phyloP scores from a whole-genome alignment of 1,140 invertebrate genomes.

The Phthorimaea operculella region DNA sequence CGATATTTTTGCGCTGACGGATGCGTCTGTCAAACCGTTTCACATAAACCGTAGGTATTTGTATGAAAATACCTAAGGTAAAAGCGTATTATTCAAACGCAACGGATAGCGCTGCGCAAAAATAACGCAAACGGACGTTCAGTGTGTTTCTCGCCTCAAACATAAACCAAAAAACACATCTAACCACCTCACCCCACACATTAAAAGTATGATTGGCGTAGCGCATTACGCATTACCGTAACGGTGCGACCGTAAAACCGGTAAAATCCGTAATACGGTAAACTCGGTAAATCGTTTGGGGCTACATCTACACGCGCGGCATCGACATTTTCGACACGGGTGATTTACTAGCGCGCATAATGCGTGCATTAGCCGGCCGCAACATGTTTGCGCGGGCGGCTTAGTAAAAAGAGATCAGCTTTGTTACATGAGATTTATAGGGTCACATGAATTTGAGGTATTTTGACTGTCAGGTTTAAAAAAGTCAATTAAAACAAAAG shows the following conservation, averaged over 20 bases:
- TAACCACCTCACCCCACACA: background rate
- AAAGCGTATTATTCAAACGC: too few species aligned
- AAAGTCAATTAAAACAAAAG: too few species aligned
- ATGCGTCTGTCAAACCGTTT: too few species aligned
- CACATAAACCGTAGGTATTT: too few species aligned
- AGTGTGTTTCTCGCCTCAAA: too few species aligned
- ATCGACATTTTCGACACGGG: conserved; percentile 32
- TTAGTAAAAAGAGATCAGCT: conserved; percentile 50
- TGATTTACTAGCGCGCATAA: conserved; percentile 54
- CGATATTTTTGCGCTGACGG: too few species aligned
- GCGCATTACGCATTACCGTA: background rate
- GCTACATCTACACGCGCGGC: conserved; percentile 27
- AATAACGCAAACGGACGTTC: too few species aligned
- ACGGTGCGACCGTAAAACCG: background rate
- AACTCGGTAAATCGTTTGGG: conserved; percentile 18
- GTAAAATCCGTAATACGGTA: conserved; percentile 18
- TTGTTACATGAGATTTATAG: conserved; percentile 28
- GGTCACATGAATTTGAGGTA: too few species aligned
- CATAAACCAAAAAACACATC: too few species aligned
- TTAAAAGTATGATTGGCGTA: background rate
- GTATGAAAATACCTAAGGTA: too few species aligned
- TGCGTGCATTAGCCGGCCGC: conserved; percentile 15
- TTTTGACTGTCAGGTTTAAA: too few species aligned
- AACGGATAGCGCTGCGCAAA: too few species aligned
- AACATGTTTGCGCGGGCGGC: conserved; percentile 41